Base-by-base conservation (phyloP, 2,797 vertebrate genomes). In the Pseudochromis fuscus region DNA sequence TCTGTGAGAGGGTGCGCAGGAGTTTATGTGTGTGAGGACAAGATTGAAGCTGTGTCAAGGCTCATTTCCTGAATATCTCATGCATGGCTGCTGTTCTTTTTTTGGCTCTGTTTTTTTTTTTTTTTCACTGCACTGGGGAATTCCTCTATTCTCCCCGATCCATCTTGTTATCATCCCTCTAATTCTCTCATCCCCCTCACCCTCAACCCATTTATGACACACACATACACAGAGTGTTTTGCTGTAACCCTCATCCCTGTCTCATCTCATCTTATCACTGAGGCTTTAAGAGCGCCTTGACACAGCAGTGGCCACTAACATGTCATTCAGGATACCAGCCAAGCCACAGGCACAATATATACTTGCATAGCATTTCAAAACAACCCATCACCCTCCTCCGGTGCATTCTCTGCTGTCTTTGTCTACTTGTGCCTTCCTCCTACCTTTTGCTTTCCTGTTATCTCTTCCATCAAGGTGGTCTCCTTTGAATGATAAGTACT, bases 51-150 rank as follows among this genome's bases (percentile, higher is more conserved):
- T 59, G 76, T 67, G 79, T 82, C 82, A 83, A 72, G 83, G 72
- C 77, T 91, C 79, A 89, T 91, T 89, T 90, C 71, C 79, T 81
- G 56, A 80, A 81, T 81, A 66, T 77, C 61, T 90, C 71, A 85
- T 57, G 79, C 83, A 49, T 79, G 72, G 75, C 64, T 81, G 67
- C 71, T 60, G 50, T 78, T 86, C 64, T 67, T 78, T 81, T 81
- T 80, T 35, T 28, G 59, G 37, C 42, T 31, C 23, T 33, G 18
- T 67, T 55, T 9, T 75, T 77, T 68, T 71, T 38, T 40, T 37
- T 25, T 33, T n/a, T 11, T 9, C 2, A 1, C 23, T 55, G 28
- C 65, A 45, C 46, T 66, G 27, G 70, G 68, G 72, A 78, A 78
- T 75, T 69, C 72, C 66, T 73, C 48, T 45, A n/a, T 65, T 52